Evolutionary conservation across 2,888 invertebrate genomes (phyloP).

Genomic region (Chrysina gloriosa): DNA sequence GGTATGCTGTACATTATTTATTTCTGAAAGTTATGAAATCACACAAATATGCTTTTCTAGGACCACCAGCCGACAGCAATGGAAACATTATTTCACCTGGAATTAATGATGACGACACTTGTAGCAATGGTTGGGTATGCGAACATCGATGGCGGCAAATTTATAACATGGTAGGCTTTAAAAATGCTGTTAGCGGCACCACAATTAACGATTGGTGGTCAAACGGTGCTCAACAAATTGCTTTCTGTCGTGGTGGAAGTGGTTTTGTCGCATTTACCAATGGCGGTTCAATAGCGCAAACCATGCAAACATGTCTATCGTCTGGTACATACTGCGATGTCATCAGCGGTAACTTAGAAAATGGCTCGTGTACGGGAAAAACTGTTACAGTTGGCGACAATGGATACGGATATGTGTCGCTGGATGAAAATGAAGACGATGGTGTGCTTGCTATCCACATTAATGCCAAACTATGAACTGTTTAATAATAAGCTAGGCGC

Average conservation of each 20-base stretch:
- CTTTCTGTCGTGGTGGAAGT: constrained; percentile 81
- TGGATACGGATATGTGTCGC: constrained; percentile 69
- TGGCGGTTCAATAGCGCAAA: constrained; percentile 25
- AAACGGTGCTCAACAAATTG: constrained; percentile 76
- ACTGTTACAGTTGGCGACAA: constrained; percentile 69
- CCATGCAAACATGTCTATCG: constrained; percentile 44
- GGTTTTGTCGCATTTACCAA: constrained; percentile 68
- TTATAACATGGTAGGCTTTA: constrained; percentile 81
- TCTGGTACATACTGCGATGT: constrained; percentile 83
- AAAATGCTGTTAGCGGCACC: constrained; percentile 74
- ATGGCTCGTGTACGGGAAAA: constrained; percentile 74
- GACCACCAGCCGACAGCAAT: constrained; percentile 76
- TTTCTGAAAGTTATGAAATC: no score
- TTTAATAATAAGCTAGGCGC: no score
- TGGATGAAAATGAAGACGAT: constrained; percentile 70
- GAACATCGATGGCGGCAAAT: constrained; percentile 89
- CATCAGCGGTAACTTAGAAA: constrained; percentile 74
- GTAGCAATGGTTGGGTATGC: constrained; percentile 82
- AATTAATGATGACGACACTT: constrained; percentile 73
- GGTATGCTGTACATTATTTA: no score
- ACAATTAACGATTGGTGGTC: constrained; percentile 78
- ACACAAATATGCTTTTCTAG: constrained; percentile 58
- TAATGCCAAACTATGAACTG: constrained; percentile 44
- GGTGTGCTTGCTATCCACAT: constrained; percentile 78
- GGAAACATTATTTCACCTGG: constrained; percentile 74